These are phyloP conservation scores for Cyprinodon tularosa DNA, from an alignment of 2,113 vertebrate genomes.

Conservation along the genomic window DNA sequence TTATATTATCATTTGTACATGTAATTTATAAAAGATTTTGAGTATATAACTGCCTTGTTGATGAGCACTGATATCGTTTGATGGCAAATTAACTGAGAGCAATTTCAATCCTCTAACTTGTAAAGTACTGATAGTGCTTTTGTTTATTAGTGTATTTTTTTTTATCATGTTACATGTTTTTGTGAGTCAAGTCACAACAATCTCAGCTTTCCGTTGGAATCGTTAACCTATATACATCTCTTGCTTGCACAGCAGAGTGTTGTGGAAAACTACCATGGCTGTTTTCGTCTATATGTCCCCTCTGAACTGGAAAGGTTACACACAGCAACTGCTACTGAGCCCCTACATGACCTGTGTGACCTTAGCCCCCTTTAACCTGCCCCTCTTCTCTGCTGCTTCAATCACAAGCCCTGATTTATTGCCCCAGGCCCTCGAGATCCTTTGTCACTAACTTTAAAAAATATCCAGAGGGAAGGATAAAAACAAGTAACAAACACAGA, in stretches of 20 bases:
- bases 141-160: background rate
- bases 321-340: background rate
- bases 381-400: background rate
- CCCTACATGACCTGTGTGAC: background rate
- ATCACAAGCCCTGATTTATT: background rate
- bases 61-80: background rate
- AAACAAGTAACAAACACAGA: background rate
- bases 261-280: background rate
- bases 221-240: background rate
- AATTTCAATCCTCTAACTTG: no score
- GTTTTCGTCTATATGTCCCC: background rate
- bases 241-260: background rate
- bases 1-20: background rate
- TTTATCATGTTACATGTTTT: background rate
- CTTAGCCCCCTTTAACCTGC: background rate
- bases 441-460: background rate
- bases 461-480: background rate
- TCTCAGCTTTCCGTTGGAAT: background rate
- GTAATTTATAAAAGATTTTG: background rate
- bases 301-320: background rate
- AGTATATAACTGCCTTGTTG: background rate
- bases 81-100: background rate
- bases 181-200: background rate
- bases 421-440: background rate
- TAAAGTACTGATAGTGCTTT: background rate